These are phyloP conservation scores for Anarrhichthys ocellatus DNA, from an alignment of 2,113 vertebrate species.

Conservation along the genomic window DNA sequence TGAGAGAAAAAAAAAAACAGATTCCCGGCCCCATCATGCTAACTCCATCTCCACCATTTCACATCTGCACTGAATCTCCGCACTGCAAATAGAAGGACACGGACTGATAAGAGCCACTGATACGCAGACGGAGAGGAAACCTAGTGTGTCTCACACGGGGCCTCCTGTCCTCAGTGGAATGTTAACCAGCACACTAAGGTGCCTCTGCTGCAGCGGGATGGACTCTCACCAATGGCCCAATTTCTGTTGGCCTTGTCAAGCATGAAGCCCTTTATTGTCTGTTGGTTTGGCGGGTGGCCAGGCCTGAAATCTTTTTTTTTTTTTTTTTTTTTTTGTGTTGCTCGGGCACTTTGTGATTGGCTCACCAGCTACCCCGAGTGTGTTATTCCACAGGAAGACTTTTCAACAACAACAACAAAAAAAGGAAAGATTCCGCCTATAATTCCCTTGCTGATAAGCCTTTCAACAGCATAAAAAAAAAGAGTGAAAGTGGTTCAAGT, in stretches of 20 bases:
- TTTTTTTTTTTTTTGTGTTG: not conserved
- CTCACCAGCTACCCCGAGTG: slow-evolving; percentile 57
- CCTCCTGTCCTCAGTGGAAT: slow-evolving; percentile 36
- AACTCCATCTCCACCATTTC: slow-evolving; percentile 20
- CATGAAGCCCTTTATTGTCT: slow-evolving; percentile 74
- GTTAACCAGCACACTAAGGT: slow-evolving; percentile 54
- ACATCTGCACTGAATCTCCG: slow-evolving; percentile 75
- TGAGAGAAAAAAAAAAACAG: slow-evolving; percentile 12
- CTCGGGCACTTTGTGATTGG: slow-evolving; percentile 54
- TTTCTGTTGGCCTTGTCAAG: slow-evolving; percentile 56
- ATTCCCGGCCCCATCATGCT: not conserved
- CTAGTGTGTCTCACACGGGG: slow-evolving; percentile 40
- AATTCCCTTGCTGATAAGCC: slow-evolving; percentile 66
- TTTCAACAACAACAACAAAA: slow-evolving; percentile 31
- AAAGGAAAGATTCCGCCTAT: slow-evolving; percentile 50
- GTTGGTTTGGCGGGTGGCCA: slow-evolving; percentile 64
- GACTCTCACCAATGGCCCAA: slow-evolving; percentile 34
- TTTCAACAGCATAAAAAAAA: slow-evolving; percentile 43
- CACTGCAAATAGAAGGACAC: slow-evolving; percentile 61
- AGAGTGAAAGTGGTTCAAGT: slow-evolving; percentile 65
- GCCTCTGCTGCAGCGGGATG: slow-evolving; percentile 11
- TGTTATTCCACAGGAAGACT: slow-evolving; percentile 66
- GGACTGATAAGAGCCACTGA: slow-evolving; percentile 58
- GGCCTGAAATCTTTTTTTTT: slow-evolving; percentile 61
- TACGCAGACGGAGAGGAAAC: slow-evolving; percentile 34